A percentile compares a stretch with the other conserved stretches of the same genome.
Evolutionary conservation across 2,888 invertebrate species (phyloP).

Genomic region (Drosophila testacea): DNA sequence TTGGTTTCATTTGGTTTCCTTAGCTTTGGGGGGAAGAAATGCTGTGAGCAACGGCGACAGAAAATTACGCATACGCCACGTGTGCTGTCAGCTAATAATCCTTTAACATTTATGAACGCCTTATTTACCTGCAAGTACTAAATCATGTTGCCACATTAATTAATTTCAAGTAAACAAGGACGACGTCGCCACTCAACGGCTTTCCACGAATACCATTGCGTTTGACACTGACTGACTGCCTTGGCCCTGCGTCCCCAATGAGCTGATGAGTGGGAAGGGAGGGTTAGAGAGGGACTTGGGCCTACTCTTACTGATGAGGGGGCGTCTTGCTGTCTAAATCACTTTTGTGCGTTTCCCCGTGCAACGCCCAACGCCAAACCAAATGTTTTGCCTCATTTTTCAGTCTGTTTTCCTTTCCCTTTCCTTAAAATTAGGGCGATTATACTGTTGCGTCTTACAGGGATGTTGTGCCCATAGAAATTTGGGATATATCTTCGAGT

Average conservation of each 20-base stretch:
- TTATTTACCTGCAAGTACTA: conserved; percentile 77
- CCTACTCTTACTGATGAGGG: conserved; percentile 49
- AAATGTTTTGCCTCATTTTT: conserved; percentile 60
- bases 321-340: conserved; percentile 69
- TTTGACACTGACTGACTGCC: conserved; percentile 30
- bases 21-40: conserved; percentile 16
- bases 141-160: conserved; percentile 80
- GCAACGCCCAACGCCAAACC: conserved; percentile 45
- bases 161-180: conserved; percentile 74
- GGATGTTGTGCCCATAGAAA: conserved; percentile 9
- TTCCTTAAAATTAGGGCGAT: neutral
- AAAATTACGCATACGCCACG: conserved; percentile 72
- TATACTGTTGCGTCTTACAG: neutral
- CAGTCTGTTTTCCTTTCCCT: conserved; percentile 21
- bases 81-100: conserved; percentile 79
- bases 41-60: neutral
- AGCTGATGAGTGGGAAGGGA: neutral
- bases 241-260: conserved; percentile 11
- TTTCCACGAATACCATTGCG: conserved; percentile 34
- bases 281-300: neutral
- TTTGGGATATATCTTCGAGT: conserved; percentile 2
- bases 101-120: conserved; percentile 79
- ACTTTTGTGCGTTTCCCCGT: conserved; percentile 74
- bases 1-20: conserved; percentile 26
- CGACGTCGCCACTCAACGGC: conserved; percentile 47